These are phyloP conservation scores for Intellagama lesueurii DNA, from an alignment of 2,797 vertebrate species.

Conservation along the genomic window DNA sequence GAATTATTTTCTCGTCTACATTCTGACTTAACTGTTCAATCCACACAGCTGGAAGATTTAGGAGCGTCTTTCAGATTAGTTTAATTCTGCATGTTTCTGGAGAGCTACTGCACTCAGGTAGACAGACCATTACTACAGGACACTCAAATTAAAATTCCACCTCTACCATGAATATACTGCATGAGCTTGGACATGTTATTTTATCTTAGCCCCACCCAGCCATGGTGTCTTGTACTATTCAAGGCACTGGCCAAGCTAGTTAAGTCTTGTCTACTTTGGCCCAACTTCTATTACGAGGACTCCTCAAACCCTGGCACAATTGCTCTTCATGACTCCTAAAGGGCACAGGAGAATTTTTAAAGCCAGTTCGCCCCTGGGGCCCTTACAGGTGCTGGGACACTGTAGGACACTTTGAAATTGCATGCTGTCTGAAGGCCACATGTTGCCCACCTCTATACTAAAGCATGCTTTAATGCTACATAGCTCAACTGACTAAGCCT, in stretches of 20 bases:
- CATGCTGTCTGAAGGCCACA: no score
- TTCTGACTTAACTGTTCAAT: neutral
- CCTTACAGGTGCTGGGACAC: no score
- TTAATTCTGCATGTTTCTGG: slow-evolving; percentile 19
- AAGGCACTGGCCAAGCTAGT: neutral
- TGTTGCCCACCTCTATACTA: no score
- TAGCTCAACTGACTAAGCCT: no score
- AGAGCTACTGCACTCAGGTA: slow-evolving; percentile 2
- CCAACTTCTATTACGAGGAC: no score
- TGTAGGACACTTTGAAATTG: no score
- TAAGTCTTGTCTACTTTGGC: neutral
- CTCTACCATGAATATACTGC: neutral
- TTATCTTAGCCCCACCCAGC: neutral
- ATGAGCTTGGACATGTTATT: neutral
- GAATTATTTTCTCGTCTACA: neutral
- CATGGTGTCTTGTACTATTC: neutral
- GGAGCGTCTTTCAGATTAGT: neutral
- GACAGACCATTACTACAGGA: neutral
- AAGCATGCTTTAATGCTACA: no score
- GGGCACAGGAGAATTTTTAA: no score
- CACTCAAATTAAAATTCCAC: neutral
- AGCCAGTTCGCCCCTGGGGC: no score
- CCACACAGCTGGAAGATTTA: neutral
- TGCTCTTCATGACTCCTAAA: no score
- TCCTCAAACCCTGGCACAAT: no score